Evolutionary conservation across 2,113 vertebrate species (phyloP), one percentile per base, ranked within the genome.

Genomic region (Caracal caracal): DNA sequence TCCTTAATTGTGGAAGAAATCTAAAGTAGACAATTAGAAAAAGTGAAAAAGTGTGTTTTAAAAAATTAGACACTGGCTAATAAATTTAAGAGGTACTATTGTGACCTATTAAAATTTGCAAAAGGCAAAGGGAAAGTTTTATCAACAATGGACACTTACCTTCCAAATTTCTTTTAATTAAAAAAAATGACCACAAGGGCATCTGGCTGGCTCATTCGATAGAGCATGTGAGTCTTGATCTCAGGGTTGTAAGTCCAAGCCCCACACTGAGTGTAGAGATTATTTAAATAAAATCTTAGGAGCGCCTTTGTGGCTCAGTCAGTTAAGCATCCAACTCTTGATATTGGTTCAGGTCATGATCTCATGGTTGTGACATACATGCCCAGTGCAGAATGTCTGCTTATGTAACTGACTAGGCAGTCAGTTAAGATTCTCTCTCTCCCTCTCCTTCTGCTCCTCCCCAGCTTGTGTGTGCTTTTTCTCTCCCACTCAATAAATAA

Each of bases 151-250:
- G 95, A 13, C 10, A 33, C 71, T 95, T 93, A 75, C 11, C 51
- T 98, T 95, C 19, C 84, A 65, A 81, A 40, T 83, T 63, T 92
- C 43, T 96, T 97, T 70, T 82, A 97, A 86, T 16, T 97, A 78
- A 98, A 96, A 89, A 71, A 75, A 43, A 43, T 40, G 71, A 75
- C 37, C 11, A 26, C 12, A 43, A 7, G 6, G 6, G 1, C 13
- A 1, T 37, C 12, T 73, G 40, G 22, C 37, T 73, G 71, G 24
- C 24, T 43, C 71, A 73, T n/a, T 37, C 19, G 11, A 22, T 73
- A 43, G 12, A 43, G 13, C 22, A 73, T 15, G 71, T 40, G 22
- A 43, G 11, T 43, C 65, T 66, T 37, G 11, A 8, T 43, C 71
- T 73, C 1, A 6, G 40, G 24, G 24, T 43, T 75, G 24, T 75